A percentile compares a stretch with the other conserved stretches of the same genome.
phyloP scores from a whole-genome alignment of 2,888 invertebrate species.

The Hemicrepidius hirtus region DNA sequence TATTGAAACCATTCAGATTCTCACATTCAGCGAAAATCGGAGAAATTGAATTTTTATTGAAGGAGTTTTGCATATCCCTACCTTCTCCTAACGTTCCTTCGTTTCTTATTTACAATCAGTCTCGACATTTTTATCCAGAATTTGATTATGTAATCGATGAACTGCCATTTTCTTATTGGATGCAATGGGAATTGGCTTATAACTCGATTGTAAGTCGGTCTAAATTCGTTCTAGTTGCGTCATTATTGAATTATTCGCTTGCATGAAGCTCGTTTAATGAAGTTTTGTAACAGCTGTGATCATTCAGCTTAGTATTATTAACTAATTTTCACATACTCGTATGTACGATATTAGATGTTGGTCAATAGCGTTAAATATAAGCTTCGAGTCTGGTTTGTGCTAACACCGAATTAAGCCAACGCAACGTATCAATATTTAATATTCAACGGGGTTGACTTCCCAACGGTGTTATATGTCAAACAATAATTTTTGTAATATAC shows the following conservation, averaged over 20 bases:
- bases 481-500: no score
- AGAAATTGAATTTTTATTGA: constrained; percentile 22
- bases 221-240: constrained; percentile 26
- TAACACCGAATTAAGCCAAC: no score
- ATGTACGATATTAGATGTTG: no score
- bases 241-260: constrained; percentile 31
- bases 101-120: constrained; percentile 16
- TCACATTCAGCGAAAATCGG: constrained; percentile 4
- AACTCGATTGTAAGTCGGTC: constrained; percentile 31
- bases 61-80: constrained; percentile 14
- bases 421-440: no score
- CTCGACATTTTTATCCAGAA: constrained; percentile 6
- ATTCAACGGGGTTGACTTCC: no score
- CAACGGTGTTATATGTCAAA: no score
- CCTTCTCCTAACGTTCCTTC: constrained; percentile 20
- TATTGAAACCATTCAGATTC: neutral
- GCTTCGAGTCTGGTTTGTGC: no score
- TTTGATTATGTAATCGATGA: constrained; percentile 16
- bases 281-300: constrained; percentile 35
- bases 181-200: constrained; percentile 26
- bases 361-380: neutral
- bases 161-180: constrained; percentile 26
- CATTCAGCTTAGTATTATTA: constrained; percentile 29
- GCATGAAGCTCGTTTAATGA: constrained; percentile 33
- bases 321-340: constrained; percentile 15